Base-by-base conservation (phyloP, 2,888 invertebrate species). In the Phyllotreta striolata region DNA sequence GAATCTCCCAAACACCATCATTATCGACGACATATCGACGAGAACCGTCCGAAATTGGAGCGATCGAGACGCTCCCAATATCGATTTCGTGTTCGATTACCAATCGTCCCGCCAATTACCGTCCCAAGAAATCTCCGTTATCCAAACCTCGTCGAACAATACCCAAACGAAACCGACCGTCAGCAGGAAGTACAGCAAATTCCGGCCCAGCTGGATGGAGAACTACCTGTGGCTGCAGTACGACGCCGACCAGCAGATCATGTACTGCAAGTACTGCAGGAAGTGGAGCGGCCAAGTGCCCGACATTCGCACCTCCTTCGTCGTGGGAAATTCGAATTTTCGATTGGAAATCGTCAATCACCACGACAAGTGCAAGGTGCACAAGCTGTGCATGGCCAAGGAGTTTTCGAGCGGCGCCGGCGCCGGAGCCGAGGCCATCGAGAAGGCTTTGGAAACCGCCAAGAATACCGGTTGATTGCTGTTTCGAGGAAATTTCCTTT, bases 311-410 rank as follows among this genome's bases (percentile, higher is more conserved):
- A 91, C 91, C n/a, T 90, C 90, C 0, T 91, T 91, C 73, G 89
- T 90, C n/a, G 88, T 89, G 74, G 91, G 91, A 62, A 91, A 89
- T 74, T 86, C 88, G 51, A 91, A 91, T 80, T 91, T 91, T 81
- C 85, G 91, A 57, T 83, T 91, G 66, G 91, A 91, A 82, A 91
- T 91, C 73, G 87, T 91, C 51, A 91, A 91, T 78, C 91, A 91
- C 79, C 91, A 91, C 76, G 89, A 91, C 78, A 91, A 89, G 78
- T 90, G 90, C 78, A 91, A 91, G 79, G 90, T 90, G 38, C 91
- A 91, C 78, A 86, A 88, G 72, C 80, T 90, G 73, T 91, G 91
- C 78, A 81, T 84, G 59, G 81, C 82, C 35, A 84, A 83, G 74
- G 85, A 86, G 72, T 78, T 79, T 52, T 80, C 81, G 66, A 72